Evolutionary conservation across 1,140 invertebrate species (phyloP), one percentile per base, ranked within the genome.

Genomic region (Yoshiicerus persimilis): DNA sequence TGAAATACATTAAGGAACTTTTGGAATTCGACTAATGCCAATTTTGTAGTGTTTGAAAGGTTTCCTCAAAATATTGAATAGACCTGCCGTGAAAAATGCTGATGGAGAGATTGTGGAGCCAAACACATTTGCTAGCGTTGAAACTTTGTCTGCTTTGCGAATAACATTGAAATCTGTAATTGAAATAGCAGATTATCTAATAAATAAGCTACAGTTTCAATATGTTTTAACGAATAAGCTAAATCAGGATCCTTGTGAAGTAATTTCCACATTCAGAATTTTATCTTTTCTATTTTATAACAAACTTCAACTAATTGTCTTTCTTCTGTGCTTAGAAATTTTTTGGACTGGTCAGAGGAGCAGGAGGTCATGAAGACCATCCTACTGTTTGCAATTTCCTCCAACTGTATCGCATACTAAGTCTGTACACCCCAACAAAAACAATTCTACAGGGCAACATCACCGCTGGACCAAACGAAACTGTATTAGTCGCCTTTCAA

Each of bases 301-400:
- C 6, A 64, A 23, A 64, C 56, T 2, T 64, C 2, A 64, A n/a
- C 4, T 2, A 2, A 64, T 64, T 64, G 2, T 10, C 23, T 16
- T 27, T 11, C 34, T 75, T 30, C 13, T 32, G 16, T n/a, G n/a
- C n/a, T 13, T 20, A 87, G 87, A 83, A 62, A 25, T 87, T 83
- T 62, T 87, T 87, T 87, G 87, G 75, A 25, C n/a, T 87, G 10
- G 39, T 87, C 16, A 36, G 87, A 20, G 36, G 11, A n/a, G 66
- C 41, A 4, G 87, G 87, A 11, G 87, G 87, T 23, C 13, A 77
- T 20, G 38, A 87, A 13, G 75, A 80, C 23, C 87, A 87, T 38
- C 87, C 87, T 80, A 87, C 87, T 6, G 87, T 80, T 4, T 62
- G 3, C 27, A 47, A 70, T n/a, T 87, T 87, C 23, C 20, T 80